Percentiles rank a stretch among this genome's conserved stretches.
These are phyloP conservation scores for Dascyllus trimaculatus DNA, from an alignment of 2,113 vertebrate species.

Conservation along the genomic window DNA sequence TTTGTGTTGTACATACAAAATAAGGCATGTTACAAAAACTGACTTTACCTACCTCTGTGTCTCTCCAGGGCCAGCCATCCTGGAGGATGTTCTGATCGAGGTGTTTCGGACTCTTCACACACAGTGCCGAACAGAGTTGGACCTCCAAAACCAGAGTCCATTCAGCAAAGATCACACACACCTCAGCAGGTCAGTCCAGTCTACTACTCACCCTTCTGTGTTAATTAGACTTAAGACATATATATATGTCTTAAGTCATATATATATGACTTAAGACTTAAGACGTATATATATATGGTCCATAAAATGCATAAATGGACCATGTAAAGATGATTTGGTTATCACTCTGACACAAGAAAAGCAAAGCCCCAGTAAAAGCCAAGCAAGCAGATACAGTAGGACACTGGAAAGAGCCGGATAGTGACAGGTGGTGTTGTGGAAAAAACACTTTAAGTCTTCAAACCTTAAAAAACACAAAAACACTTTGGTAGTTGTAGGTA, in stretches of 20 bases:
- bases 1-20: not conserved
- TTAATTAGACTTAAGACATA: not conserved
- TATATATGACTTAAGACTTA: too few relatives aligned
- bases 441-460: too few relatives aligned
- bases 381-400: too few relatives aligned
- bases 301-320: not conserved
- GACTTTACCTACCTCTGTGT: not conserved
- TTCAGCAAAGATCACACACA: conserved; percentile 97
- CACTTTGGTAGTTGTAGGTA: too few relatives aligned
- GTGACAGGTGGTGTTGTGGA: too few relatives aligned
- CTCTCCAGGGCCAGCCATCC: conserved; percentile 92
- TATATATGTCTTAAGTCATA: too few relatives aligned
- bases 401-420: too few relatives aligned
- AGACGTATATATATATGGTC: too few relatives aligned
- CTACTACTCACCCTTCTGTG: not conserved
- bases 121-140: conserved; percentile 94
- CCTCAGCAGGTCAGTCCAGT: conserved; percentile 92
- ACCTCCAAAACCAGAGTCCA: conserved; percentile 92
- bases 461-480: too few relatives aligned
- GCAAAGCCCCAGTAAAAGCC: too few relatives aligned
- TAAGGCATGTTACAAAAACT: not conserved
- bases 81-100: conserved; percentile 98
- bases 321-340: not conserved
- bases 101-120: conserved; percentile 95
- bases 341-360: too few relatives aligned